Base-by-base conservation (phyloP, 2,797 vertebrate species). In the Melanotaenia trifasciata region DNA sequence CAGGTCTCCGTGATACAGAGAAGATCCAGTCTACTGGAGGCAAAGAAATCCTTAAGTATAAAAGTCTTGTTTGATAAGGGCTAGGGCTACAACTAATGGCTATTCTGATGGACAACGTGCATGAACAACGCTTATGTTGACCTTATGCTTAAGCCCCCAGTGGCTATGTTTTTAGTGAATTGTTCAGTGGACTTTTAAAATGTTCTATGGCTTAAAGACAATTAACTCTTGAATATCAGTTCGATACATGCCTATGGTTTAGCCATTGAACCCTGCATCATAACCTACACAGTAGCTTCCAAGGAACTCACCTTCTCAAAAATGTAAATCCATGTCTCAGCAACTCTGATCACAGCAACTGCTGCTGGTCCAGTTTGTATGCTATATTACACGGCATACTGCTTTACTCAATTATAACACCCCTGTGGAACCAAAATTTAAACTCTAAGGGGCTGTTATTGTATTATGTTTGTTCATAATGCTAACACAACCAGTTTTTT, bases 401-500 rank as follows among this genome's bases (percentile, higher is more conserved):
- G 16, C 24, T 28, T 53, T 14, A 35, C 47, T 51, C 58, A 30
- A 40, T 53, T 43, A 36, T 38, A 51, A 36, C 16, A 28, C 28
- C 26, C 14, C 28, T 1, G 4, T 60, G 24, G 8, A 59, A 47
- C 20, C 28, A 59, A 20, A 16, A 20, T 59, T 14, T 32, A 32
- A 16, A 32, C 16, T 18, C 58, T 32, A 40, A 32, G n/a, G 43
- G 7, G 2, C 2, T 63, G 1, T 53, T 53, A 53, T 36, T 53
- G 10, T 20, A 33, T 53, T 33, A 13, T 13, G 14, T 68, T 45
- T 68, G 40, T 50, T 60, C 9, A 26, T n/a, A n/a, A 60, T 14
- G 28, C 26, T 38, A 32, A 68, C 11, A 68, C 56, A 67, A 33
- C 20, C 8, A 33, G 38, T 16, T 33, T 67, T 35, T 59, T 47